Evolutionary conservation across 2,888 invertebrate genomes (phyloP).

Genomic region (Aporophyla lueneburgensis): DNA sequence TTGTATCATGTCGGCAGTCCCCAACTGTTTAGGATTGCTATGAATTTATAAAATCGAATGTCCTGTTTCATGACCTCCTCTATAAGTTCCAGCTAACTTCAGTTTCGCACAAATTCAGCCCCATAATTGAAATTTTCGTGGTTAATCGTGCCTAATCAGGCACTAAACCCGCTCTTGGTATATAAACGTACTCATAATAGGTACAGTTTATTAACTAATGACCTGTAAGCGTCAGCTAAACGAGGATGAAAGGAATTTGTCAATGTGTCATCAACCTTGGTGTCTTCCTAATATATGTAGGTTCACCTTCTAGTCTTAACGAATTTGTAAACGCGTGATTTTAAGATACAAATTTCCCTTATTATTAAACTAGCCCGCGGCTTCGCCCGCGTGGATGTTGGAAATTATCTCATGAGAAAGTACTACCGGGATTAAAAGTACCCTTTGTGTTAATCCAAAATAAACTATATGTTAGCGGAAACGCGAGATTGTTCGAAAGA

Average conservation of each 20-base stretch:
- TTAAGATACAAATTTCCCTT: not conserved
- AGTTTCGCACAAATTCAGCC: not conserved
- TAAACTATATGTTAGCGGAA: not conserved
- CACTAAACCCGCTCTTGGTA: not conserved
- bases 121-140: not conserved
- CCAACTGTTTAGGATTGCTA: not conserved
- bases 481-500: too few species aligned
- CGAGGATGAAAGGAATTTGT: constrained; percentile 9
- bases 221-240: constrained; percentile 26
- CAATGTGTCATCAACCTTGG: constrained; percentile 15
- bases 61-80: not conserved
- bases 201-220: constrained; percentile 14
- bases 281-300: constrained; percentile 10
- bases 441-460: not conserved
- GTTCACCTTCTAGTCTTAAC: constrained; percentile 10
- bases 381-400: not conserved
- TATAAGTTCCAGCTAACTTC: too few species aligned
- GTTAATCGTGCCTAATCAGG: not conserved
- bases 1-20: not conserved
- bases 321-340: not conserved
- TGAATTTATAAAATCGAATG: not conserved
- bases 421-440: too few species aligned
- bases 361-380: not conserved
- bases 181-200: not conserved
- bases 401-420: not conserved